Evolutionary conservation across 1,140 invertebrate genomes (phyloP), one percentile per base, ranked within the genome.

Genomic region (Drosophila orena): DNA sequence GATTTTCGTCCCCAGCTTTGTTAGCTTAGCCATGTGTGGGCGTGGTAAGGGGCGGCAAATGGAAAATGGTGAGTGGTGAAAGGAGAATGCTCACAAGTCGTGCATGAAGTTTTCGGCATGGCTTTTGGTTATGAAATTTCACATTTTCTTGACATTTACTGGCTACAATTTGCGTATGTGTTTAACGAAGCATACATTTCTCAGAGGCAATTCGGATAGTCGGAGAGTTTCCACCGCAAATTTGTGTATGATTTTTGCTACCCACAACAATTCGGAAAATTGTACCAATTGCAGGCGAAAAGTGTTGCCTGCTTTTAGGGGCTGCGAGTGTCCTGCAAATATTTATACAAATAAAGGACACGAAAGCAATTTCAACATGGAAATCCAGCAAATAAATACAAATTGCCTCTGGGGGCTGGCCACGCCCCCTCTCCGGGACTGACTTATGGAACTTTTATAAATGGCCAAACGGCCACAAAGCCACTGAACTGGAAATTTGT

Each of bases 401-500:
- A 88, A 81, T 85, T 79, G 80, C 65, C 75, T 56, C 37, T 22
- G 24, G 62, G 50, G 40, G 53, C 37, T 30, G 38, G 22, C 68
- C 68, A 74, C 73, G 58, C 73, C 74, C 56, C 44, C 27, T 14
- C 27, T 35, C 38, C 14, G 30, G 27, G 17, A n/a, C 64, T 52
- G 64, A 68, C 64, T 68, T 75, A 75, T 65, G 47, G 53, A 68
- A 76, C 53, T 76, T 65, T 76, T 76, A 88, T 81, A 79, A 84
- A 84, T 84, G 71, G 71, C 65, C 71, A 61, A 70, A 46, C 43
- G 66, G 83, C 84, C 83, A 72, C 83, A 88, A 88, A 88, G 79
- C 83, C 83, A 88, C 79, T 88, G 79, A 76, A 88, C 84, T 88
- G 84, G 56, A 83, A 89, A 88, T 83, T 77, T 89, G 79, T 65